phyloP scores from a whole-genome alignment of 1,140 invertebrate species.

The Leptestheria dahalacensis region DNA sequence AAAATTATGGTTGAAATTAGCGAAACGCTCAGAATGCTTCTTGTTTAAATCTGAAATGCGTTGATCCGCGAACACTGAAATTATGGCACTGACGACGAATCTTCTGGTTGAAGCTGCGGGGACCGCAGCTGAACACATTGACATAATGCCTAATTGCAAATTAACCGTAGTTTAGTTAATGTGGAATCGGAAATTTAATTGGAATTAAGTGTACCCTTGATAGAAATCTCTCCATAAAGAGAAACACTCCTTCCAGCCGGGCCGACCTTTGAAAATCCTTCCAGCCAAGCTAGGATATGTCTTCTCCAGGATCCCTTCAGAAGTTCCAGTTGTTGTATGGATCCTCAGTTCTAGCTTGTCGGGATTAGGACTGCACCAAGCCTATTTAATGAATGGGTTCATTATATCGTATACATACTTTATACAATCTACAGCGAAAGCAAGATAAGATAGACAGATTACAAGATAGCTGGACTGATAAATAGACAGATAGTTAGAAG shows the following conservation, averaged over 20 bases:
- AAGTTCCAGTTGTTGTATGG: neutral
- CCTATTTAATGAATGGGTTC: neutral
- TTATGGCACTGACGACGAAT: neutral
- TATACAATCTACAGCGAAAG: too few species aligned
- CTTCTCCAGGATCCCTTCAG: neutral
- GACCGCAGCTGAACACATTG: conserved; percentile 4
- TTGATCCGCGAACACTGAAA: neutral
- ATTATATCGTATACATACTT: too few species aligned
- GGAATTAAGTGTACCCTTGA: neutral
- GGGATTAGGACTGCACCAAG: neutral
- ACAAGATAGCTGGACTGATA: too few species aligned
- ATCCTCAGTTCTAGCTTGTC: neutral
- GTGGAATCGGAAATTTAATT: neutral
- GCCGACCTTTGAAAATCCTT: neutral
- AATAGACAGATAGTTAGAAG: too few species aligned
- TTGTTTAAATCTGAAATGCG: neutral
- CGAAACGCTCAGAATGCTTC: neutral
- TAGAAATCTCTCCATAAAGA: neutral
- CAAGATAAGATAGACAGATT: too few species aligned
- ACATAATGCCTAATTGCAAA: neutral
- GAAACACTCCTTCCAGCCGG: neutral
- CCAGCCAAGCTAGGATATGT: neutral
- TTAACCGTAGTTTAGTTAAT: too few species aligned
- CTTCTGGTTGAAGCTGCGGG: neutral
- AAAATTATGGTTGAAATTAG: too few species aligned